Percentiles rank a stretch among this genome's conserved stretches.
Evolutionary conservation across 1,140 invertebrate genomes (phyloP).

Genomic region (Drosophila micromelanica): DNA sequence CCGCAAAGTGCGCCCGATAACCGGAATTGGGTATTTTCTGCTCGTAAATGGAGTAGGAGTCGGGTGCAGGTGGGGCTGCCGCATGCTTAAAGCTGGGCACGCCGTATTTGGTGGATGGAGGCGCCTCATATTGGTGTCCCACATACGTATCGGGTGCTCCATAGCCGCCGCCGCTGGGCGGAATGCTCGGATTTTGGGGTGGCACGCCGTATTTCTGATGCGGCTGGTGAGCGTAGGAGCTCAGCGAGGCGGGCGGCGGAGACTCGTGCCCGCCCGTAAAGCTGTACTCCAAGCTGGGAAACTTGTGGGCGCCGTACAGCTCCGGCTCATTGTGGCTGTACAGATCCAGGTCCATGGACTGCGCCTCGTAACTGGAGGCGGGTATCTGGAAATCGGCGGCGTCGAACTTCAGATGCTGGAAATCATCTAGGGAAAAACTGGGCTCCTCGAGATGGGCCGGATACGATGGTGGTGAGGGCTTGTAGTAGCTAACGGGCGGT

Average conservation of each 20-base stretch:
- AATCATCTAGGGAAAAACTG: slow-evolving; percentile 63
- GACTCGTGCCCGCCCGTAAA: slow-evolving; percentile 21
- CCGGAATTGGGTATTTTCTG: slow-evolving; percentile 71
- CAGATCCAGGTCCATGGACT: slow-evolving; percentile 78
- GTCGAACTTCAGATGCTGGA: slow-evolving; percentile 75
- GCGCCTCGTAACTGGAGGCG: slow-evolving; percentile 69
- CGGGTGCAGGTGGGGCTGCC: slow-evolving; percentile 13
- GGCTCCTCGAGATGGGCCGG: slow-evolving; percentile 52
- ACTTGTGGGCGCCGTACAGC: slow-evolving; percentile 65
- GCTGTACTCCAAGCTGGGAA: slow-evolving; percentile 56
- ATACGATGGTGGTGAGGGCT: slow-evolving; percentile 32
- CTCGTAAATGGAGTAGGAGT: slow-evolving; percentile 68
- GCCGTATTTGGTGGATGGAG: slow-evolving; percentile 32
- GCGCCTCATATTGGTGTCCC: slow-evolving; percentile 51
- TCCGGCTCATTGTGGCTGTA: slow-evolving; percentile 62
- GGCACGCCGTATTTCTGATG: slow-evolving; percentile 71
- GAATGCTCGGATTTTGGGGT: slow-evolving; percentile 28
- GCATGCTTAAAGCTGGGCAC: slow-evolving; percentile 38
- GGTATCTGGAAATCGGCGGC: slow-evolving; percentile 65
- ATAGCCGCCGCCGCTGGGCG: slow-evolving; percentile 36
- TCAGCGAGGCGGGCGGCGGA: slow-evolving; percentile 7
- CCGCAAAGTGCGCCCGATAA: slow-evolving; percentile 67
- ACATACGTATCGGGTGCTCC: slow-evolving; percentile 47
- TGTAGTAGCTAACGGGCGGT: slow-evolving; percentile 44
- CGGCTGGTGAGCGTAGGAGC: slow-evolving; percentile 42